These are phyloP conservation scores for Rissa tridactyla DNA, from an alignment of 2,113 vertebrate species.

Conservation along the genomic window DNA sequence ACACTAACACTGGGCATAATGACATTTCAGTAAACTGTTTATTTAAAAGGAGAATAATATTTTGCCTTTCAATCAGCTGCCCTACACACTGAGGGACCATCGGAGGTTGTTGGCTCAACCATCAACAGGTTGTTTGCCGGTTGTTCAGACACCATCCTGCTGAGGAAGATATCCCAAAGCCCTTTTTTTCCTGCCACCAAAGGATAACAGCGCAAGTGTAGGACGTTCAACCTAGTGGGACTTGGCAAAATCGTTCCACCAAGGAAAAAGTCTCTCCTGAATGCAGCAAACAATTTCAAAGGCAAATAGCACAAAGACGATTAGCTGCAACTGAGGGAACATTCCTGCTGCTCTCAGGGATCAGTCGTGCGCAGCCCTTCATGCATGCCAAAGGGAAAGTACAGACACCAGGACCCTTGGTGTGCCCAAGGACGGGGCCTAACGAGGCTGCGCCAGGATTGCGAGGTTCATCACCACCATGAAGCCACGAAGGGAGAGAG, in stretches of 20 bases:
- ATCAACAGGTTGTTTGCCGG: neutral
- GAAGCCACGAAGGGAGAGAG: neutral
- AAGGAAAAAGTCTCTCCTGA: neutral
- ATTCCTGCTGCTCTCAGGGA: neutral
- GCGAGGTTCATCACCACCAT: neutral
- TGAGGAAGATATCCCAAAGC: neutral
- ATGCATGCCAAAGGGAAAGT: neutral
- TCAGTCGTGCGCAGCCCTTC: rapidly evolving
- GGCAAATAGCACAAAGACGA: neutral
- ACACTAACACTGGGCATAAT: neutral
- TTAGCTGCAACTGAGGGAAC: neutral
- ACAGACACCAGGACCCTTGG: neutral
- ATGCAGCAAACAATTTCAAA: neutral
- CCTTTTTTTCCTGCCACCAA: neutral
- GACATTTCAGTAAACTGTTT: neutral
- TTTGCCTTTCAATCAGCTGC: neutral
- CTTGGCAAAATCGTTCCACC: neutral
- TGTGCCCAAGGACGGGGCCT: rapidly evolving
- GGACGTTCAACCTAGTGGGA: neutral
- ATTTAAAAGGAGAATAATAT: neutral
- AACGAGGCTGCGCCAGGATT: neutral
- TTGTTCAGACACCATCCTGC: neutral
- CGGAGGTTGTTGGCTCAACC: neutral
- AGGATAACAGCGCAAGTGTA: neutral
- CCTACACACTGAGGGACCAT: neutral